Evolutionary conservation across 2,888 invertebrate species (phyloP), one percentile per base, ranked within the genome.

Genomic region (Steinernema hermaphroditum): DNA sequence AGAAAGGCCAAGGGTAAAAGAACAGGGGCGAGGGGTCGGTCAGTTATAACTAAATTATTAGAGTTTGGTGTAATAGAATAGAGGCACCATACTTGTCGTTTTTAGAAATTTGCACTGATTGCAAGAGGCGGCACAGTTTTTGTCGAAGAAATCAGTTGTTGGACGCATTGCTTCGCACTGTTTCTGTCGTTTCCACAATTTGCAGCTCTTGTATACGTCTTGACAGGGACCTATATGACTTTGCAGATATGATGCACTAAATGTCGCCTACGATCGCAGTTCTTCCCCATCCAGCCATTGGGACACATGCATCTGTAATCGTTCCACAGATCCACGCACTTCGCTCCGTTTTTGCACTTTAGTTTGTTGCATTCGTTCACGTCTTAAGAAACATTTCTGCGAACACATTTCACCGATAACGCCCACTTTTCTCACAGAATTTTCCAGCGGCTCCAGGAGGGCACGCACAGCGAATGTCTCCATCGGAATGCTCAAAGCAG

Each of bases 81-180:
- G 71, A 46, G 32, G 16, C 24, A n/a, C 34, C 71, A 41, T 24
- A 76, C 76, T 37, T 69, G 77, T 76, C 8, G 34, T 57, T 14
- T 75, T 50, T 12, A 72, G 69, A 57, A 24, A 69, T 12, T 12
- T 70, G 70, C 81, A 81, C 19, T 75, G 70, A 41, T 73, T 77
- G 71, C 81, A 81, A 19, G 78, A 77, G 0, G 74, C 77, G 2
- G 80, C 79, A 71, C 81, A 81, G 69, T 81, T 81, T 16, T 76
- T 22, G 54, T 81, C 79, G 71, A 81, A 81, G 54, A 80, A 81
- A 29, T 77, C 78, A 19, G 80, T 77, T 9, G 74, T 68, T 6
- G 75, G 71, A n/a, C 74, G 72, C 72, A 77, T 77, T 16, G 70
- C 54, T 14, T 79, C 77, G 70, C 81, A 81, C 69, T 81, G 78